Evolutionary conservation across 2,888 invertebrate genomes (phyloP), one percentile per base, ranked within the genome.

Genomic region (Norana najaformis): DNA sequence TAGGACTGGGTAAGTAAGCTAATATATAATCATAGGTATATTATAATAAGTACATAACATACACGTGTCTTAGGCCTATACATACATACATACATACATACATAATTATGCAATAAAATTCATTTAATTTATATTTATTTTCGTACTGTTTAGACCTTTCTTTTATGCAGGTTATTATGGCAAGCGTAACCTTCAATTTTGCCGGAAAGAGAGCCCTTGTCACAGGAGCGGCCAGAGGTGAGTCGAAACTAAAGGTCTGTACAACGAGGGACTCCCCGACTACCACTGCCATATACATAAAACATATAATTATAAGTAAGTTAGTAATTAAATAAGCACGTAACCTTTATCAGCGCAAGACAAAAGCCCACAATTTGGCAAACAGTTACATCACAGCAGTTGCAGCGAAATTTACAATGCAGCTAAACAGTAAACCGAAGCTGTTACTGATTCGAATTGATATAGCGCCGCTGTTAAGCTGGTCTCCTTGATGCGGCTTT

Each of bases 191-290:
- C 36, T 88, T 88, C 88, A 88, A 38, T 35, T 88, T 88, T 88
- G 88, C 88, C 34, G 88, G 88, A 35, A 88, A 88, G 88, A 36
- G 88, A 37, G 88, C 88, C 30, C 88, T 88, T 30, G 88, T 88
- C 2, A 88, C 88, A 23, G 88, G 88, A 36, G 88, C 88, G 6
- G 88, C 37, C 30, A 88, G 88, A 88, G 88, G 88, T 88, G 30
- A 69, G 69, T 69, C 69, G 8, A 69, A 69, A 23, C 23, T 5
- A 47, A 23, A 47, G 47, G 69, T 8, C 3, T 69, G 30, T n/a
- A n/a, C 69, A 30, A 30, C 3, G 53, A 53, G 53, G 30, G n/a
- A 23, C 23, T 53, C 53, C 6, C 23, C 30, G 30, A 23, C 23
- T 53, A 2, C 6, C 53, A 53, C 23, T 23, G 23, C 30, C 30